Evolutionary conservation across 2,113 vertebrate genomes (phyloP), one percentile per base, ranked within the genome.

Genomic region (Potamarius usumacintae): DNA sequence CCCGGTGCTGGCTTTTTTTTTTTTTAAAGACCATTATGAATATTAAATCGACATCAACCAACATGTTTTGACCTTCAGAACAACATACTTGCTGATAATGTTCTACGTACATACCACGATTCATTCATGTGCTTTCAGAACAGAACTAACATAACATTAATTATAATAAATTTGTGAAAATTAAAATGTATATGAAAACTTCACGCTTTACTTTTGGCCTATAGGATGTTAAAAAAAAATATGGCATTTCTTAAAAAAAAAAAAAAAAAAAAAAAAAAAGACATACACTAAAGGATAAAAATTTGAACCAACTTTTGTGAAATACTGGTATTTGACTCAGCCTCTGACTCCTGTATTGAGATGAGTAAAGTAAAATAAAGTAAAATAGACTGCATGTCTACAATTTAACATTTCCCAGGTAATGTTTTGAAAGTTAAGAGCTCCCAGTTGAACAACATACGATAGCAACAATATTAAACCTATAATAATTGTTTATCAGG

Each of bases 401-500:
- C 48, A 18, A 8, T 55, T 53, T 55, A 63, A 74, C 65, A 82
- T 74, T 42, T 87, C 79, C 79, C 48, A 74, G 14, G 52, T 50
- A 71, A 81, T 27, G 15, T 18, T 85, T 53, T 9, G 5, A 86
- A 86, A 77, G 14, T 58, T 53, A 25, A 52, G 22, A n/a, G 10
- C 60, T 76, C 80, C 80, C 80, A 87, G 42, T 76, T 63, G 63
- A 53, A 76, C 8, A 58, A 82, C 30, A 34, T 60, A 65, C 34
- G 50, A 78, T 55, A 79, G 15, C 55, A 60, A 58, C 10, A 48
- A 20, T 86, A 80, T 20, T 71, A 42, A 69, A 86, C 52, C 30
- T 58, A 67, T 34, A 71, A 71, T 34, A 57, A 17, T 2, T 86
- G 85, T 79, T 80, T 86, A 86, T 55, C 58, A 69, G 25, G n/a